phyloP scores from a whole-genome alignment of 2,888 invertebrate genomes.

The Reticulitermes lucifugus region DNA sequence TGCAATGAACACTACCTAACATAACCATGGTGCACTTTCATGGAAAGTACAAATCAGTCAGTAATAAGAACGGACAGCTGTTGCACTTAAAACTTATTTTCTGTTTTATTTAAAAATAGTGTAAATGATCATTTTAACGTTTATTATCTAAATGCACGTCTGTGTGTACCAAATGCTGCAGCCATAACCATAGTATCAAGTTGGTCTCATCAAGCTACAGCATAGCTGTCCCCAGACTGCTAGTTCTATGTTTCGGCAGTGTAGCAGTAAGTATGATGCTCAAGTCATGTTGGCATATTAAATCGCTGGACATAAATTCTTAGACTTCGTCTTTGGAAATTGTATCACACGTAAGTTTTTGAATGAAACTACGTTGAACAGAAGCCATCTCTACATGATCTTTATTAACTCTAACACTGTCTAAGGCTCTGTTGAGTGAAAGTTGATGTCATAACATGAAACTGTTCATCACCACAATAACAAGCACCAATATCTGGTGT shows the following conservation, averaged over 20 bases:
- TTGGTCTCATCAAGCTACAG: background rate
- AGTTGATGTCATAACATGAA: background rate
- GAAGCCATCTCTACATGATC: background rate
- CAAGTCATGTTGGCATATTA: background rate
- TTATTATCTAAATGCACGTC: slow-evolving; percentile 7
- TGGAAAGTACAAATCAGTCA: slow-evolving; percentile 30
- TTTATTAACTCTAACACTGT: background rate
- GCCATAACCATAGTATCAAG: background rate
- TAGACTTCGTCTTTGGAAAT: slow-evolving; percentile 13
- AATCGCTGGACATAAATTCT: background rate
- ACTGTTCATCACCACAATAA: background rate
- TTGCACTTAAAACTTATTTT: slow-evolving; percentile 18
- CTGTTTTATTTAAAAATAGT: slow-evolving; percentile 32
- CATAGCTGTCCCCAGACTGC: slow-evolving; percentile 22
- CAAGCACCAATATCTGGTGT: background rate
- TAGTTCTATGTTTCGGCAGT: slow-evolving; percentile 23
- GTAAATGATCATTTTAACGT: background rate
- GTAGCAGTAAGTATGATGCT: slow-evolving; percentile 6
- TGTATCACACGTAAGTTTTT: background rate
- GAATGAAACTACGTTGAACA: background rate
- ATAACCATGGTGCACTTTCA: slow-evolving; percentile 13
- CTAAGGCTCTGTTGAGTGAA: slow-evolving; percentile 2
- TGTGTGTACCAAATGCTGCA: slow-evolving; percentile 7
- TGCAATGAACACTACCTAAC: slow-evolving; percentile 1
- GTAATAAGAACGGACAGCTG: slow-evolving; percentile 32